These are phyloP conservation scores for Synergus itoensis DNA, from an alignment of 2,888 invertebrate species.

Conservation along the genomic window DNA sequence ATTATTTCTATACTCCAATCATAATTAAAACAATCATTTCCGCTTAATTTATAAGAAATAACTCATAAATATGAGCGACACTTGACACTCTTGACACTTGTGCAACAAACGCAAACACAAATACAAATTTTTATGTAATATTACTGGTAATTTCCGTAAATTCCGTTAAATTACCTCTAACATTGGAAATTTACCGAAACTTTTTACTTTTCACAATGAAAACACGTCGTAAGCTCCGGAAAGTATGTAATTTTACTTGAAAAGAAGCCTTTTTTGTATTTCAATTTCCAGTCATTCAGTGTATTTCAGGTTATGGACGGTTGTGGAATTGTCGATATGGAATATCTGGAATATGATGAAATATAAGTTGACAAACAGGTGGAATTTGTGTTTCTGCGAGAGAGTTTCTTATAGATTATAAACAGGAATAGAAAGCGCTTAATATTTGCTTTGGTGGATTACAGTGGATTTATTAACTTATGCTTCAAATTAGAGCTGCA, in stretches of 20 bases:
- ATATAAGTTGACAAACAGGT: constrained; percentile 15
- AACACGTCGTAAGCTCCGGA: neutral
- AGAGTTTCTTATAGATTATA: neutral
- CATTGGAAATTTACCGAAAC: neutral
- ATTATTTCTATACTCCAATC: neutral
- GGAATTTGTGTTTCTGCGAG: neutral
- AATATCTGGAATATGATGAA: neutral
- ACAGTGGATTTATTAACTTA: neutral
- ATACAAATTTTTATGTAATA: neutral
- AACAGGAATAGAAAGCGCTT: neutral
- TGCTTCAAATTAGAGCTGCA: neutral
- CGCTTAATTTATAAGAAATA: neutral
- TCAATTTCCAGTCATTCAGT: neutral
- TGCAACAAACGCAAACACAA: neutral
- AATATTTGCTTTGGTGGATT: neutral
- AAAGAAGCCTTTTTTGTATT: constrained; percentile 21
- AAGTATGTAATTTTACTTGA: constrained; percentile 13
- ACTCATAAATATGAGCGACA: neutral
- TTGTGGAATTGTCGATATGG: constrained; percentile 18
- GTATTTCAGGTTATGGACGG: constrained; percentile 26
- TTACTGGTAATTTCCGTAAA: neutral
- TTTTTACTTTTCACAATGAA: neutral
- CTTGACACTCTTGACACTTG: neutral
- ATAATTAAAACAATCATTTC: neutral
- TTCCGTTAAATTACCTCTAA: neutral